These are phyloP conservation scores for Drosophila robusta DNA, from an alignment of 2,888 invertebrate genomes.

Conservation along the genomic window DNA sequence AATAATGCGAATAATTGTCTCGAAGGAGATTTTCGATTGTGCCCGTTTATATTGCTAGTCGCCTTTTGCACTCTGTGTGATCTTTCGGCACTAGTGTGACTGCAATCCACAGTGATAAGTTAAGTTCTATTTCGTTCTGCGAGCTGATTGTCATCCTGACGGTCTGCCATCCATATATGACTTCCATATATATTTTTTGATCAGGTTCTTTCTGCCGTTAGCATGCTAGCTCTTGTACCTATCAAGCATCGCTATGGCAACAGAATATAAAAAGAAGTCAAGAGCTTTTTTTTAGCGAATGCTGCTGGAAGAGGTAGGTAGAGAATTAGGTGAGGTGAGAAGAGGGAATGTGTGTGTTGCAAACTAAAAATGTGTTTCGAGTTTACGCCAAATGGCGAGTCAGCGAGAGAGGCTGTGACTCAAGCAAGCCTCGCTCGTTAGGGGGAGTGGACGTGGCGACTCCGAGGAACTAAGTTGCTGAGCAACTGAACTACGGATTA, in stretches of 20 bases:
- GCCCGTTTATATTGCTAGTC: too few relatives aligned
- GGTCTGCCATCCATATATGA: not conserved
- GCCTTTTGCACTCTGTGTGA: too few relatives aligned
- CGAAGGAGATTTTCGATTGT: too few relatives aligned
- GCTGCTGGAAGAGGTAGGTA: slow-evolving; percentile 13
- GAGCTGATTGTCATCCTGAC: too few relatives aligned
- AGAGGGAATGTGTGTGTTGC: slow-evolving; percentile 1
- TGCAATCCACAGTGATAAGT: too few relatives aligned
- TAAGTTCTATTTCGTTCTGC: too few relatives aligned
- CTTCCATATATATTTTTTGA: not conserved
- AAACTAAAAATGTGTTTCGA: slow-evolving; percentile 8
- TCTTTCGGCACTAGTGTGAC: too few relatives aligned
- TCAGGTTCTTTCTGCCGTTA: not conserved
- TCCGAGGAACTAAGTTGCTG: slow-evolving; percentile 10
- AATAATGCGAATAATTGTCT: too few relatives aligned
- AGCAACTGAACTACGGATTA: slow-evolving; percentile 20
- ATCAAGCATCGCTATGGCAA: not conserved
- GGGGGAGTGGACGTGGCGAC: slow-evolving; percentile 18
- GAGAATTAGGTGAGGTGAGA: not conserved
- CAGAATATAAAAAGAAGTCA: slow-evolving; percentile 7
- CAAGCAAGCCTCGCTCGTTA: slow-evolving; percentile 49
- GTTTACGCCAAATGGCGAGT: slow-evolving; percentile 8
- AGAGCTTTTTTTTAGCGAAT: slow-evolving; percentile 3
- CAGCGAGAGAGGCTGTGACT: slow-evolving; percentile 34
- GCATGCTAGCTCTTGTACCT: not conserved